Conservation (phyloP, 35 echinoderm and acorn worm species). For the Lytechinus variegatus region DNA sequence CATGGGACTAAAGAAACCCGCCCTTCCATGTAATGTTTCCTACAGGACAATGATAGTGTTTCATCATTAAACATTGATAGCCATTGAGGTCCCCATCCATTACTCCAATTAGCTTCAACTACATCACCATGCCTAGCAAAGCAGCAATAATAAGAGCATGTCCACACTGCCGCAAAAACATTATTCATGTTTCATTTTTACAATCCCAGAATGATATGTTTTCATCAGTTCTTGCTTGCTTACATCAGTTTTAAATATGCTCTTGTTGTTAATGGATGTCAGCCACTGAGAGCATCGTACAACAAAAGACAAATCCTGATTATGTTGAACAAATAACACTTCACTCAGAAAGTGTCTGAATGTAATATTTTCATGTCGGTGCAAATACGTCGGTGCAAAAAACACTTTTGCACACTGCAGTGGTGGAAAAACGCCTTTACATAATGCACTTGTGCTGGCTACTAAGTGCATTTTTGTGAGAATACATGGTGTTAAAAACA, state of each 20-base stretch:
- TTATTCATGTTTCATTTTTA: not conserved
- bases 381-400: too few relatives aligned
- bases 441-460: too few relatives aligned
- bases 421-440: too few relatives aligned
- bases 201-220: not conserved
- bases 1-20: not conserved
- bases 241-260: not conserved
- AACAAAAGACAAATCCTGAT: too few relatives aligned
- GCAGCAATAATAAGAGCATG: conserved; percentile 1
- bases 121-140: not conserved
- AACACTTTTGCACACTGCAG: too few relatives aligned
- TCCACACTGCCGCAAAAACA: not conserved
- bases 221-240: not conserved
- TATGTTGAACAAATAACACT: too few relatives aligned
- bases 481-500: too few relatives aligned
- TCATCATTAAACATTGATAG: conserved; percentile 13
- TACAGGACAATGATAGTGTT: not conserved
- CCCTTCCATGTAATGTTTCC: not conserved
- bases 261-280: too few relatives aligned
- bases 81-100: not conserved
- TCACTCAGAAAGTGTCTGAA: too few relatives aligned
- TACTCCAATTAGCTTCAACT: not conserved
- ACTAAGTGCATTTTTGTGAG: too few relatives aligned
- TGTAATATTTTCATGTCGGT: too few relatives aligned
- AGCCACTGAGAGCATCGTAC: too few relatives aligned